Evolutionary conservation across 37 sponge, comb jelly and placozoan genomes (phyloP).

Genomic region (Ephydatia muelleri): DNA sequence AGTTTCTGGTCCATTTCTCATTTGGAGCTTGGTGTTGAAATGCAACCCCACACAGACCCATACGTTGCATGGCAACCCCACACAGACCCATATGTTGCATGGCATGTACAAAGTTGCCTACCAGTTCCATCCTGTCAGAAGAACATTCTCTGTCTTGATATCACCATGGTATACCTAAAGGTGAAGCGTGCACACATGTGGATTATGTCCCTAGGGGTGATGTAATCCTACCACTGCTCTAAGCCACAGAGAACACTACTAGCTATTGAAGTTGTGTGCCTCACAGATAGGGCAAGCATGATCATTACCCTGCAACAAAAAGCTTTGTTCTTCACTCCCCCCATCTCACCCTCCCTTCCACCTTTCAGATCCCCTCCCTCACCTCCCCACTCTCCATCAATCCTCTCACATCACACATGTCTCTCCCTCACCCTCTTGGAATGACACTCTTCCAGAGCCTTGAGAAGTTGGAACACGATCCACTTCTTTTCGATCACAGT

Average conservation of each 20-base stretch:
- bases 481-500: constrained; percentile 90
- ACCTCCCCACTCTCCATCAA: no score
- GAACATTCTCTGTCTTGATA: constrained; percentile 96
- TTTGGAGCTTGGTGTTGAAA: no score
- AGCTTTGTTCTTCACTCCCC: no score
- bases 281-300: not conserved
- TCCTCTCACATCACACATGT: not conserved
- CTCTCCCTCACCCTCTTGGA: constrained; percentile 36
- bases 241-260: no score
- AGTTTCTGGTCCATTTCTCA: no score
- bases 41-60: not conserved
- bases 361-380: not conserved
- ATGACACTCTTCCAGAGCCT: constrained; percentile 83
- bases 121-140: constrained; percentile 96
- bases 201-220: not conserved
- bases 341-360: not conserved
- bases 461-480: constrained; percentile 95
- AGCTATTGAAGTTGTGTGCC: not conserved
- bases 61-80: not conserved
- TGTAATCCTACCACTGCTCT: no score
- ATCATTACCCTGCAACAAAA: not conserved
- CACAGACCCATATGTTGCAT: not conserved
- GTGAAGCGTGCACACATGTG: not conserved
- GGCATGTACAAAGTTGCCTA: constrained; percentile 15
- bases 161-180: constrained; percentile 88